Conservation (phyloP, 1,140 invertebrate genomes). For the Drosophila sproati region DNA sequence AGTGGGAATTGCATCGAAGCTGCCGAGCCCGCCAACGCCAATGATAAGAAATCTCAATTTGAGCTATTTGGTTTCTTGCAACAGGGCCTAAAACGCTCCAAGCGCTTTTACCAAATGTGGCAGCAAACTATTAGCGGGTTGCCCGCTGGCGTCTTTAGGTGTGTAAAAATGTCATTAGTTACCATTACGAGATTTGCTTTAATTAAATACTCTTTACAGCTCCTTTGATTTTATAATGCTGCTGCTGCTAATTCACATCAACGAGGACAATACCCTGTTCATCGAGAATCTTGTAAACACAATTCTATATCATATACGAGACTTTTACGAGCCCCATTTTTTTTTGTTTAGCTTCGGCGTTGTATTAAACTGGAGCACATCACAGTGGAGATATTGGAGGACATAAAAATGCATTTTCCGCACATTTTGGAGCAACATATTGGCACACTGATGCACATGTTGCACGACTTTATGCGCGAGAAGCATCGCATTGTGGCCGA, state of each 20-base stretch:
- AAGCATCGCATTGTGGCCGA: conserved; percentile 68
- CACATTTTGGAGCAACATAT: conserved; percentile 84
- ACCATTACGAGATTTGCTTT: not conserved
- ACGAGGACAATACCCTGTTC: conserved; percentile 78
- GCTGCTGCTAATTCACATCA: conserved; percentile 82
- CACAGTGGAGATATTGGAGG: conserved; percentile 79
- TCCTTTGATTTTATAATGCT: conserved; percentile 85
- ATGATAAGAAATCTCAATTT: conserved; percentile 57
- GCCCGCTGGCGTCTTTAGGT: conserved; percentile 56
- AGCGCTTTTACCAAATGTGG: conserved; percentile 75
- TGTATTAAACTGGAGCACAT: conserved; percentile 83
- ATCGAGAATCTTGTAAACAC: conserved; percentile 83
- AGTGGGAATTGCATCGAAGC: not conserved
- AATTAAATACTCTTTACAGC: conserved; percentile 52
- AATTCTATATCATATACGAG: too few species aligned
- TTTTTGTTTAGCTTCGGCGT: conserved; percentile 62
- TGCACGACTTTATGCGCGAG: conserved; percentile 77
- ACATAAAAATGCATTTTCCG: conserved; percentile 75
- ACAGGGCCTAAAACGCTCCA: conserved; percentile 69
- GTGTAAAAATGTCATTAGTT: not conserved
- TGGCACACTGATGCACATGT: conserved; percentile 81
- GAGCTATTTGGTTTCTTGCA: conserved; percentile 70
- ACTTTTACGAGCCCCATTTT: not conserved
- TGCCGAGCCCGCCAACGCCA: conserved; percentile 6
- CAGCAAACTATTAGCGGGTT: conserved; percentile 61